A percentile compares a stretch with the other conserved stretches of the same genome.
These are phyloP conservation scores for Eumacrocentrus americanus DNA, from an alignment of 2,888 invertebrate genomes.

Conservation along the genomic window DNA sequence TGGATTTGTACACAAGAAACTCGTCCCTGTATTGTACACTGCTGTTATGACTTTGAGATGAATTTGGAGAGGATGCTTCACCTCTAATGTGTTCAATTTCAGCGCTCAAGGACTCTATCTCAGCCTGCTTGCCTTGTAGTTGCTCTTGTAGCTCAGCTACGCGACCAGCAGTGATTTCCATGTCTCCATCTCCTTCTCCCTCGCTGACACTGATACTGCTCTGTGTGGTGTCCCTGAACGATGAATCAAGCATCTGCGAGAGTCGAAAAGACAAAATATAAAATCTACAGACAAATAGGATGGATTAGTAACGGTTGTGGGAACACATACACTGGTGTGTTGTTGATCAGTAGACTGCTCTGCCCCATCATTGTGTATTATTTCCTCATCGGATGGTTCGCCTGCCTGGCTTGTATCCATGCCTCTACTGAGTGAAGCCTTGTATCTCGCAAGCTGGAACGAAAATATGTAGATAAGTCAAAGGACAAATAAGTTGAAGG, in stretches of 20 bases:
- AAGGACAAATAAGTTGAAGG: not conserved
- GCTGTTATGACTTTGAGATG: slow-evolving; percentile 65
- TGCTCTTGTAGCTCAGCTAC: slow-evolving; percentile 62
- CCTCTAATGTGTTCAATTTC: slow-evolving; percentile 63
- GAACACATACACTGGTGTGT: slow-evolving; percentile 45
- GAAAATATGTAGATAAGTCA: too few relatives aligned
- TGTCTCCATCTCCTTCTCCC: slow-evolving; percentile 57
- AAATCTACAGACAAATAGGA: not conserved
- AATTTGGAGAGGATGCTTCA: slow-evolving; percentile 63
- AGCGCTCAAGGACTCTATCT: slow-evolving; percentile 61
- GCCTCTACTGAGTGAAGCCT: slow-evolving; percentile 40
- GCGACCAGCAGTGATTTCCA: slow-evolving; percentile 55
- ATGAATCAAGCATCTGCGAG: slow-evolving; percentile 44
- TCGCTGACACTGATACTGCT: slow-evolving; percentile 58
- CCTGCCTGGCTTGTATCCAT: slow-evolving; percentile 34
- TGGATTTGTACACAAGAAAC: slow-evolving; percentile 72
- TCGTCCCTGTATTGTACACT: slow-evolving; percentile 77
- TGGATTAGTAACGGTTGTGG: not conserved
- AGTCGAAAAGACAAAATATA: slow-evolving; percentile 16
- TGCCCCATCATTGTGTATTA: slow-evolving; percentile 43
- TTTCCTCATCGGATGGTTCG: slow-evolving; percentile 51
- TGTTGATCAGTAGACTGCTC: slow-evolving; percentile 43
- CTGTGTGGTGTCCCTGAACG: slow-evolving; percentile 52
- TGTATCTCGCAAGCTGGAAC: slow-evolving; percentile 49
- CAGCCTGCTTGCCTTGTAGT: slow-evolving; percentile 62